These are phyloP conservation scores for Clarias pachynema DNA, from an alignment of 2,797 vertebrate genomes.

Conservation along the genomic window DNA sequence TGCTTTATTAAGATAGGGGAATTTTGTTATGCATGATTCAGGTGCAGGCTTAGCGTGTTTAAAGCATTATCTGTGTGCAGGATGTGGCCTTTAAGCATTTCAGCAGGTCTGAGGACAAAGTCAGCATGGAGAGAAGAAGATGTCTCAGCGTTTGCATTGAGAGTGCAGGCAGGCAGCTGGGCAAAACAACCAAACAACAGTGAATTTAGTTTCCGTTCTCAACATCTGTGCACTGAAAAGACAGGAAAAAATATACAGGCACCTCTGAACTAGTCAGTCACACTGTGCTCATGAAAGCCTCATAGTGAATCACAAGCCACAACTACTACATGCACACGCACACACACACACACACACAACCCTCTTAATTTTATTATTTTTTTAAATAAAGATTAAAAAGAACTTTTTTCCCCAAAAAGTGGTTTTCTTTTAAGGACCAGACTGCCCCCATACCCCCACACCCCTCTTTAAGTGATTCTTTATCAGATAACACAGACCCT, in stretches of 20 bases:
- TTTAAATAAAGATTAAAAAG: not conserved
- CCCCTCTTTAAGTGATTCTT: slow-evolving; percentile 10
- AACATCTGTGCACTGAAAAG: slow-evolving; percentile 70
- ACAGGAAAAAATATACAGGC: slow-evolving; percentile 57
- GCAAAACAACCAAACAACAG: slow-evolving; percentile 60
- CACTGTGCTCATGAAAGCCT: not conserved
- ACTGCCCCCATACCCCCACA: not conserved
- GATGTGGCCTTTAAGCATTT: slow-evolving; percentile 14
- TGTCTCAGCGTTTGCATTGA: not conserved
- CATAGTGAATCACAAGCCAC: slow-evolving; percentile 1
- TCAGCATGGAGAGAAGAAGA: not conserved
- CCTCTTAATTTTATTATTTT: not conserved
- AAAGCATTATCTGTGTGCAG: slow-evolving; percentile 31
- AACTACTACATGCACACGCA: slow-evolving; percentile 66
- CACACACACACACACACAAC: slow-evolving; percentile 62
- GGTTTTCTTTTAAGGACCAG: not conserved
- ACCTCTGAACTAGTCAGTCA: not conserved
- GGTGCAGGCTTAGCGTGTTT: not conserved
- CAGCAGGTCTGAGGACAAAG: slow-evolving; percentile 22
- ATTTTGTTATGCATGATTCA: slow-evolving; percentile 27
- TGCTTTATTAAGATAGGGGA: slow-evolving; percentile 28
- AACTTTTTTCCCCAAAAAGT: not conserved
- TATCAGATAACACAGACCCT: slow-evolving; percentile 6
- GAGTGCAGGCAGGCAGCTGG: slow-evolving; percentile 61
- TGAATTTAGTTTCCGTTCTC: slow-evolving; percentile 68